Conservation (phyloP, 2,797 vertebrate genomes). For the Chromis chromis region DNA sequence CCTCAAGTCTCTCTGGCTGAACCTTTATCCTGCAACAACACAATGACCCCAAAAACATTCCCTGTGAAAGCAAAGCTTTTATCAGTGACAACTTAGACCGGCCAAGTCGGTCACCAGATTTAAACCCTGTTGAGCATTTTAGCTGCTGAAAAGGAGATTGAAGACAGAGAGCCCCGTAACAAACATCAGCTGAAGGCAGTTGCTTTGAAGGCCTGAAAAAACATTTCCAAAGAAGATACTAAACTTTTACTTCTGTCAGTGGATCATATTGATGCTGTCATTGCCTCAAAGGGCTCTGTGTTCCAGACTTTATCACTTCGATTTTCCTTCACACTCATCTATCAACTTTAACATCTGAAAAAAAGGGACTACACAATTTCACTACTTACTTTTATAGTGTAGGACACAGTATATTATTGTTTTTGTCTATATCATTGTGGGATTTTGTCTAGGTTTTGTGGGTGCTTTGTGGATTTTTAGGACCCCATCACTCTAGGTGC, state of each 20-base stretch:
- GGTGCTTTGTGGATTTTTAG: constrained; percentile 19
- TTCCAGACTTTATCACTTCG: neutral
- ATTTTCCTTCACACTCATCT: constrained; percentile 22
- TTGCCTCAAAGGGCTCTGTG: constrained; percentile 9
- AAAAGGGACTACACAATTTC: neutral
- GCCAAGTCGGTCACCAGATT: neutral
- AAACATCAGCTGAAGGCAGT: constrained; percentile 8
- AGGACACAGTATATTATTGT: no score
- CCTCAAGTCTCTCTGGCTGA: neutral
- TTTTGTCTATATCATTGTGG: neutral
- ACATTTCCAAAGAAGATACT: constrained; percentile 7
- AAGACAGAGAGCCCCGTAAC: constrained; percentile 13
- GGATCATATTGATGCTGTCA: constrained; percentile 3
- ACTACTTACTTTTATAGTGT: no score
- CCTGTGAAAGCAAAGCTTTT: constrained; percentile 10
- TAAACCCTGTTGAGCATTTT: constrained; percentile 20
- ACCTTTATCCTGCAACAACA: neutral
- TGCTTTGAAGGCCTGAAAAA: constrained; percentile 14
- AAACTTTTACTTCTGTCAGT: neutral
- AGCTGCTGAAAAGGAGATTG: constrained; percentile 20
- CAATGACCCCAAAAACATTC: neutral
- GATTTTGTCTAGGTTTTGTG: constrained; percentile 2
- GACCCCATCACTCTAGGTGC: constrained; percentile 4
- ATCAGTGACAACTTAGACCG: constrained; percentile 13
- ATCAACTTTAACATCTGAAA: neutral